phyloP scores from a whole-genome alignment of 2,113 vertebrate species.

The Rhabdomys dilectus region DNA sequence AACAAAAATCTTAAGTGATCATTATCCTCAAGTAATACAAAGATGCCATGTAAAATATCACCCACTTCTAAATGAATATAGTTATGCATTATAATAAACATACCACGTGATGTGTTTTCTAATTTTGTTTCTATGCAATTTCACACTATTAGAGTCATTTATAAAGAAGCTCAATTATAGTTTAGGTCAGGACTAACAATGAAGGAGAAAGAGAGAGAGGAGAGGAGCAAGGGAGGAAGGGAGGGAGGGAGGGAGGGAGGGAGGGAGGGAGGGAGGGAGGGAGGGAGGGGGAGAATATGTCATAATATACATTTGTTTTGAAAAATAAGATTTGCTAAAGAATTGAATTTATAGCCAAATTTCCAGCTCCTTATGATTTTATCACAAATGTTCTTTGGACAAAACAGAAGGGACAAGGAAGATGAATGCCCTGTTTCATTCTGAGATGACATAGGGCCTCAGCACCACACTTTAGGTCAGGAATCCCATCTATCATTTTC shows the following conservation, averaged over 20 bases:
- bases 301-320: background rate
- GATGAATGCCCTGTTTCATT: background rate
- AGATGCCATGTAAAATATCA: slow-evolving; percentile 50
- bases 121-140: slow-evolving; percentile 54
- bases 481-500: background rate
- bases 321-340: slow-evolving; percentile 17
- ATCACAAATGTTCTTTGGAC: background rate
- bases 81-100: slow-evolving; percentile 36
- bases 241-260: no score
- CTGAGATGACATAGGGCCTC: background rate
- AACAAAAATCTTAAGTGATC: slow-evolving; percentile 48
- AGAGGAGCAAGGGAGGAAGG: no score
- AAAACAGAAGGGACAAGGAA: background rate
- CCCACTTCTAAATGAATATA: slow-evolving; percentile 54
- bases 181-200: slow-evolving; percentile 1
- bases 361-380: background rate
- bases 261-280: no score
- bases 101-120: background rate
- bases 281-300: background rate
- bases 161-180: slow-evolving; percentile 4
- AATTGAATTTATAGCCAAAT: background rate
- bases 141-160: slow-evolving; percentile 18
- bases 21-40: slow-evolving; percentile 56
- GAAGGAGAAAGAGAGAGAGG: background rate
- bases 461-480: background rate